Conservation (phyloP, 2,888 invertebrate species). For the Sinopyrophorus schimmeli region DNA sequence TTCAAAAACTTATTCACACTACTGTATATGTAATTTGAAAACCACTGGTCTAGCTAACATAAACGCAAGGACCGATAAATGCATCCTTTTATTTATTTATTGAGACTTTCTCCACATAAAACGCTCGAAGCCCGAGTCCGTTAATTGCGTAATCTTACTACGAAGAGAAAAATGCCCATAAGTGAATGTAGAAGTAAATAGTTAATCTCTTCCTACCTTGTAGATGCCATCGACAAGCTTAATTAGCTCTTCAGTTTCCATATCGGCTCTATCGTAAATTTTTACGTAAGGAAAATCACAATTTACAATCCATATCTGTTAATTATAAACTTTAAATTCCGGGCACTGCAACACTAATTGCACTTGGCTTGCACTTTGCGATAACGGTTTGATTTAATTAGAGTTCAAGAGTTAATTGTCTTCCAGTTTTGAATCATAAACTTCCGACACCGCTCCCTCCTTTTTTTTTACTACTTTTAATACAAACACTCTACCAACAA, state of each 20-base stretch:
- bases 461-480: no score
- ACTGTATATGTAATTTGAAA: no score
- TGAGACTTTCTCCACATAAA: no score
- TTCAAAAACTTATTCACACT: no score
- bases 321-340: slow-evolving; percentile 20
- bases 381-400: slow-evolving; percentile 23
- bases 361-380: slow-evolving; percentile 18
- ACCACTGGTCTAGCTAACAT: no score
- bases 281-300: slow-evolving; percentile 36
- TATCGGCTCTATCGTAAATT: slow-evolving; percentile 39
- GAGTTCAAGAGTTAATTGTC: slow-evolving; percentile 20
- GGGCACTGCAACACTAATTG: slow-evolving; percentile 27
- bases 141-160: no score
- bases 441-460: no score
- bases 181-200: no score
- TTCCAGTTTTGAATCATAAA: slow-evolving; percentile 3
- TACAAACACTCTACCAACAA: no score
- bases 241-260: slow-evolving; percentile 89
- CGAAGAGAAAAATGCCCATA: no score
- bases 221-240: slow-evolving; percentile 90
- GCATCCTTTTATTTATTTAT: neutral
- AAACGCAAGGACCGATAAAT: no score
- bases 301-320: slow-evolving; percentile 44
- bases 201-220: slow-evolving; percentile 66
- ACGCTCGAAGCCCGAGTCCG: no score